Evolutionary conservation across 2,888 invertebrate genomes (phyloP).

Genomic region (Brachylomia viminalis): DNA sequence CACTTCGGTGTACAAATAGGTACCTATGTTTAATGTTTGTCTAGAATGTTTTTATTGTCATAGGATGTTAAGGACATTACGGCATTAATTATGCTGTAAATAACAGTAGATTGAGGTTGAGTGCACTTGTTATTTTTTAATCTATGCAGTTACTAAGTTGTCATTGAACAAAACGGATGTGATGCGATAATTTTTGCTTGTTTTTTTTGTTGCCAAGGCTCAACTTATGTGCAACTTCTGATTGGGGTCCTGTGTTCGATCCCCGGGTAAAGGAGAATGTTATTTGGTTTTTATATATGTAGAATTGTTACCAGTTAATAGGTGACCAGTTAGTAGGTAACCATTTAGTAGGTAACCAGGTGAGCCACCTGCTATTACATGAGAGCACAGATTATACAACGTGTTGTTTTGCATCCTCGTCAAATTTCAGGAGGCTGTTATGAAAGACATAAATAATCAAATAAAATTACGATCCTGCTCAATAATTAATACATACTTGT

Average conservation of each 20-base stretch:
- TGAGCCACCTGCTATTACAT: no score
- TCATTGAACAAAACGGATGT: conserved; percentile 16
- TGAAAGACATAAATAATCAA: no score
- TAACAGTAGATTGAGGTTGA: background rate
- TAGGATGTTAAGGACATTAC: conserved; percentile 25
- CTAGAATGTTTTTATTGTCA: conserved; percentile 25
- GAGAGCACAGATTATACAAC: no score
- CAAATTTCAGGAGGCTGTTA: no score
- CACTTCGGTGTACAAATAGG: conserved; percentile 4
- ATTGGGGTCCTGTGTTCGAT: no score
- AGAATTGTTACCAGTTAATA: no score
- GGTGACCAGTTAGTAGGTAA: no score
- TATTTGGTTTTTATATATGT: background rate
- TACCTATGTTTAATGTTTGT: conserved; percentile 29
- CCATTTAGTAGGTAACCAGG: no score
- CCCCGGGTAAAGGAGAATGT: background rate
- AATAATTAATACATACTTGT: no score
- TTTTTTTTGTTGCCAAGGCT: background rate
- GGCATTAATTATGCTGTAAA: conserved; percentile 22
- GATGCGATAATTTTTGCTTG: background rate
- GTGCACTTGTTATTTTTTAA: conserved; percentile 3
- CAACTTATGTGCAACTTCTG: background rate
- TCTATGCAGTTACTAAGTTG: conserved; percentile 1
- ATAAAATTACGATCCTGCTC: no score
- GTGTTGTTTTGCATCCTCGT: no score